These are phyloP conservation scores for Ridgeia piscesae DNA, from an alignment of 1,140 invertebrate genomes.

Conservation along the genomic window DNA sequence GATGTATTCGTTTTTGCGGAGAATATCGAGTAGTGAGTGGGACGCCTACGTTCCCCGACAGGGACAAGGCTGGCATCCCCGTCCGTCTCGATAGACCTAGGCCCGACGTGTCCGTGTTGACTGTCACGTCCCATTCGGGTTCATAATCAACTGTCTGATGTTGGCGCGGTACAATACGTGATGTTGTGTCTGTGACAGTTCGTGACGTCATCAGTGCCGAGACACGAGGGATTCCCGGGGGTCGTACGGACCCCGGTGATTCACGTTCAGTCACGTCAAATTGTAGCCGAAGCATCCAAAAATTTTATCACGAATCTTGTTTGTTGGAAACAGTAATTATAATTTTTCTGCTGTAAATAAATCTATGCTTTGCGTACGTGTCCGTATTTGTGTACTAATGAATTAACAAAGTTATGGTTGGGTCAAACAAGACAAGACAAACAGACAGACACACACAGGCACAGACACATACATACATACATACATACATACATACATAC, in stretches of 20 bases:
- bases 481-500: too few species aligned
- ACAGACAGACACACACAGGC: too few species aligned
- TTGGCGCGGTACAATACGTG: background rate
- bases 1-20: background rate
- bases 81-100: background rate
- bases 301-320: background rate
- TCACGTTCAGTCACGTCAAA: background rate
- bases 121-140: background rate
- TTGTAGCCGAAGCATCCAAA: background rate
- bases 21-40: background rate
- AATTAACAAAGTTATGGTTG: too few species aligned
- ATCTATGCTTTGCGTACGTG: too few species aligned
- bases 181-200: background rate
- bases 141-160: background rate
- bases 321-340: background rate
- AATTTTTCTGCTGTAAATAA: background rate
- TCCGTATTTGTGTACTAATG: too few species aligned
- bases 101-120: background rate
- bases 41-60: background rate
- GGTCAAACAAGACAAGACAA: too few species aligned
- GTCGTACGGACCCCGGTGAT: background rate
- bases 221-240: background rate
- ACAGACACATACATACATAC: too few species aligned
- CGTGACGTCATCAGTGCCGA: background rate
- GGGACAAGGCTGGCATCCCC: background rate